phyloP scores from a whole-genome alignment of 2,113 vertebrate genomes.

The Fukomys damarensis region DNA sequence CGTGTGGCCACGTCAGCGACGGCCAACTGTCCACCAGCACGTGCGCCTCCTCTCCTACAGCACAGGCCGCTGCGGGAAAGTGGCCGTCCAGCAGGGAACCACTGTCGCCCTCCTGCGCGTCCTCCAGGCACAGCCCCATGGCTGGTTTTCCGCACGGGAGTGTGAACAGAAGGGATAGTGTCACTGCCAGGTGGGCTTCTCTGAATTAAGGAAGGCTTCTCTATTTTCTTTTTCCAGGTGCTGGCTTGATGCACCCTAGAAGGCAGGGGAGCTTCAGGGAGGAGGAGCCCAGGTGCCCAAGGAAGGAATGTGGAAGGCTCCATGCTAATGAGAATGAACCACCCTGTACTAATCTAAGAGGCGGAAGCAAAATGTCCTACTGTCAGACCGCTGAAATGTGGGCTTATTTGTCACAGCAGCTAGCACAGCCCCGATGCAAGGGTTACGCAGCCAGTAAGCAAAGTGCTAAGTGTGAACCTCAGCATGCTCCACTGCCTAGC shows the following conservation, averaged over 20 bases:
- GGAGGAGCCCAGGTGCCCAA: neutral
- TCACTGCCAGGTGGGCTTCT: neutral
- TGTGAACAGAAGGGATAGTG: neutral
- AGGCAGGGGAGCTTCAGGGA: neutral
- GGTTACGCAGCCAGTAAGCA: neutral
- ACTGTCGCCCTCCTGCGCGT: neutral
- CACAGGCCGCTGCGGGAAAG: neutral
- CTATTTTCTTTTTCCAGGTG: neutral
- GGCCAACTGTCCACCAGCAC: neutral
- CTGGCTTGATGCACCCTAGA: neutral
- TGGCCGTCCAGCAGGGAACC: neutral
- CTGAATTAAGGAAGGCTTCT: neutral
- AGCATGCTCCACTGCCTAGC: neutral
- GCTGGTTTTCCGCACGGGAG: neutral
- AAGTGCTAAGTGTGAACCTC: neutral
- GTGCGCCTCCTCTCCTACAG: neutral
- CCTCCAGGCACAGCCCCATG: neutral
- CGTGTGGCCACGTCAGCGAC: neutral
- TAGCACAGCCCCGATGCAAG: neutral
- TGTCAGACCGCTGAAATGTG: neutral
- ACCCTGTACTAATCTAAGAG: neutral
- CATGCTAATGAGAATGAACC: neutral
- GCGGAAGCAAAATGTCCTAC: neutral
- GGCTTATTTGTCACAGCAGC: neutral
- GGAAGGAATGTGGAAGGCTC: neutral